Evolutionary conservation across 2,113 vertebrate genomes (phyloP).

Genomic region (Semicossyphus pulcher): DNA sequence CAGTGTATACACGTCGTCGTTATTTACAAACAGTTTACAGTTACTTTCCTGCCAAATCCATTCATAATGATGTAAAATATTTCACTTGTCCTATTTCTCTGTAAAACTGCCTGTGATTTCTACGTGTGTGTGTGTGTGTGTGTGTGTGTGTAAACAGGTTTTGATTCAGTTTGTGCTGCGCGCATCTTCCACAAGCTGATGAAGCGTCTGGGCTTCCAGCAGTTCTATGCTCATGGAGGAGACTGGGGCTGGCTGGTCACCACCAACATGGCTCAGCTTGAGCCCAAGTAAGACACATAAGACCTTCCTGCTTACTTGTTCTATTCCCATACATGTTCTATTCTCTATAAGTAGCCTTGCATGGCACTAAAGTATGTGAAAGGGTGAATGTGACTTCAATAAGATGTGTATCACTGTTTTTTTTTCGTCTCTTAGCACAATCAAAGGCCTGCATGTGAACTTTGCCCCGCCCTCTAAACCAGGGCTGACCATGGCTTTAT

Average conservation of each 20-base stretch:
- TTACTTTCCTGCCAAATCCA: too few species aligned
- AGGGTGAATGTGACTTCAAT: too few species aligned
- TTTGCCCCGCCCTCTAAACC: constrained; percentile 54
- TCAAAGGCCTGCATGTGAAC: constrained; percentile 89
- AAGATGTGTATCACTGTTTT: background rate
- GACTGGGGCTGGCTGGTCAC: constrained; percentile 89
- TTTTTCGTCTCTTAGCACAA: constrained; percentile 69
- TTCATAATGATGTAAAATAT: too few species aligned
- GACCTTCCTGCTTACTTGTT: background rate
- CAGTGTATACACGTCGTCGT: too few species aligned
- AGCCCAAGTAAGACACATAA: constrained; percentile 76
- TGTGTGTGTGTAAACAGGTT: constrained; percentile 75
- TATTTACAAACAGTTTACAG: too few species aligned
- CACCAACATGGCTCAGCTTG: constrained; percentile 89
- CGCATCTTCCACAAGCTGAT: constrained; percentile 91
- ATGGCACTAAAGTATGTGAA: too few species aligned
- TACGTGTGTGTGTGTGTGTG: too few species aligned
- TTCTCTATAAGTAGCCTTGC: too few species aligned
- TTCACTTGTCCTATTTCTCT: too few species aligned
- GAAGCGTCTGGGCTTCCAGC: constrained; percentile 87
- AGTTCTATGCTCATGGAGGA: constrained; percentile 90
- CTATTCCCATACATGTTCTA: too few species aligned
- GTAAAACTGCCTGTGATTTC: too few species aligned
- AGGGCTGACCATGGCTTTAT: constrained; percentile 53
- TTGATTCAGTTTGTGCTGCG: constrained; percentile 84